Percentiles rank a stretch among this genome's conserved stretches.
These are phyloP conservation scores for Ranitomeya imitator DNA, from an alignment of 2,113 vertebrate genomes.

Conservation along the genomic window DNA sequence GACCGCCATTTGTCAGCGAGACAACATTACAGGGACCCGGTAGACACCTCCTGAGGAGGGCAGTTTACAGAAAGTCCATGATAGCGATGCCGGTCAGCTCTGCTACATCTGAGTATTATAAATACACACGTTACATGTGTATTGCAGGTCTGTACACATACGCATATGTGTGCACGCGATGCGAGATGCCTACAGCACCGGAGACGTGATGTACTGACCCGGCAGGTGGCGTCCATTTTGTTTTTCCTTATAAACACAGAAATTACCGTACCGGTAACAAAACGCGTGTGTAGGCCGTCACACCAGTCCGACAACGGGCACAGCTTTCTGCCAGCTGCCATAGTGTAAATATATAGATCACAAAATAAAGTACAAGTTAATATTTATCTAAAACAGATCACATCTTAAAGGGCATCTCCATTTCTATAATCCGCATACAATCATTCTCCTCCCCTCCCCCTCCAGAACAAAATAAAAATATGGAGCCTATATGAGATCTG, in stretches of 20 bases:
- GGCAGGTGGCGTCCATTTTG: constrained; percentile 69
- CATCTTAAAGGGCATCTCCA: not conserved
- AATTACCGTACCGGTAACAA: constrained; percentile 76
- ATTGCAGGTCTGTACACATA: too few species aligned
- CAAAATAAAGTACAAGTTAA: constrained; percentile 24
- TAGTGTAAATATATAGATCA: not conserved
- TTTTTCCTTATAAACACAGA: constrained; percentile 75
- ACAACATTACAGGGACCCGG: too few species aligned
- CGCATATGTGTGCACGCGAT: too few species aligned
- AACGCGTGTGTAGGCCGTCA: constrained; percentile 72
- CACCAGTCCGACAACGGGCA: not conserved
- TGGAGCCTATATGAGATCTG: not conserved
- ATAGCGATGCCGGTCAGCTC: not conserved
- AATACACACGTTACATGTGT: not conserved
- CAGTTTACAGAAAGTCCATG: too few species aligned
- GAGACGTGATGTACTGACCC: constrained; percentile 72
- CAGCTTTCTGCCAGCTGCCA: not conserved
- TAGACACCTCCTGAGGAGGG: too few species aligned
- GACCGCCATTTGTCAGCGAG: too few species aligned
- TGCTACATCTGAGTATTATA: not conserved
- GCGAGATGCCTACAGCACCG: too few species aligned
- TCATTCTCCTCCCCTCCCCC: too few species aligned
- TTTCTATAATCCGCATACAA: too few species aligned
- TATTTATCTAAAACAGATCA: not conserved
- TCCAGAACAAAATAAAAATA: too few species aligned